phyloP scores from a whole-genome alignment of 2,113 vertebrate species.

The Pedionomus torquatus region DNA sequence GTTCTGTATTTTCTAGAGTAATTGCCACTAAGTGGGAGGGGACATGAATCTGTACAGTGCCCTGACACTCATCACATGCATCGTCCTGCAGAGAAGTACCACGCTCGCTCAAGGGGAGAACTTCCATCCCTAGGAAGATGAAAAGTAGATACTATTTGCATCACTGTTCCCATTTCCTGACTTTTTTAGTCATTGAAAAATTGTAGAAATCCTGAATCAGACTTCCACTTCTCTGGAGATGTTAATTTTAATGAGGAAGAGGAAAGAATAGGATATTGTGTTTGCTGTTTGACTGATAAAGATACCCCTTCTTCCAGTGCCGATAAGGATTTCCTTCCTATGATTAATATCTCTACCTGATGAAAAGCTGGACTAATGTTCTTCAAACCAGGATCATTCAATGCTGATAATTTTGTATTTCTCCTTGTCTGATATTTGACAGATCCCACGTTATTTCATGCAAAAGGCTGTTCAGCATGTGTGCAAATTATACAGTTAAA shows the following conservation, averaged over 20 bases:
- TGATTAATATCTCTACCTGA: neutral
- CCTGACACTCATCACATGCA: too few relatives aligned
- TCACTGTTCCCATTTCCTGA: neutral
- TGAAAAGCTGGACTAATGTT: neutral
- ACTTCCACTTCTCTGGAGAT: neutral
- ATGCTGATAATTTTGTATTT: neutral
- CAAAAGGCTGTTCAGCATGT: neutral
- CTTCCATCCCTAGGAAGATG: neutral
- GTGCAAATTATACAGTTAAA: neutral
- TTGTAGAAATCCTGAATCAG: neutral
- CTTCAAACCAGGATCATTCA: neutral
- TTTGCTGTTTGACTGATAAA: neutral
- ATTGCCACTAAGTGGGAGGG: neutral
- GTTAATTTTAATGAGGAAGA: neutral
- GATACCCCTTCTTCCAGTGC: neutral
- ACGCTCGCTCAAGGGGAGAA: neutral
- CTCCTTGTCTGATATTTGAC: neutral
- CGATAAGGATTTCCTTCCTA: neutral
- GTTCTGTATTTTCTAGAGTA: neutral
- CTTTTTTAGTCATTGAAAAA: neutral
- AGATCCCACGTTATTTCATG: neutral
- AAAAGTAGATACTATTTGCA: neutral
- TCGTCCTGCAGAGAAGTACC: neutral
- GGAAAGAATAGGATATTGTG: neutral
- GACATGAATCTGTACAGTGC: neutral